These are phyloP conservation scores for Squalus acanthias DNA, from an alignment of 2,797 vertebrate genomes.

Conservation along the genomic window DNA sequence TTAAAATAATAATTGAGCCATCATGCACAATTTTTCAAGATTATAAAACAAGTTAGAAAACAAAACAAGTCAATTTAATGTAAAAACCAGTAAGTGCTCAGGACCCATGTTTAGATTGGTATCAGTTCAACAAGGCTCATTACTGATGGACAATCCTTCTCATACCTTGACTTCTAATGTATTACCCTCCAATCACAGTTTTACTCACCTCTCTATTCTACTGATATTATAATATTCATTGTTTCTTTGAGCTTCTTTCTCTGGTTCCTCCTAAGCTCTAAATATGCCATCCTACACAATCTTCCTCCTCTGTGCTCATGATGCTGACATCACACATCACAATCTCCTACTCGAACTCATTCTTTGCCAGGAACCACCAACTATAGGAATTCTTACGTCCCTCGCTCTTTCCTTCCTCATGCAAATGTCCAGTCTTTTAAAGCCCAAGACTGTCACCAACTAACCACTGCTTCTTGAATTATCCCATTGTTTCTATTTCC, in stretches of 20 bases:
- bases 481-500: background rate
- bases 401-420: background rate
- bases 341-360: background rate
- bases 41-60: background rate
- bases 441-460: background rate
- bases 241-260: no score
- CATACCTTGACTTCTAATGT: background rate
- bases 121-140: background rate
- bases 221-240: background rate
- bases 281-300: background rate
- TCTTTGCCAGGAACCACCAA: slow-evolving; percentile 1
- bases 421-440: background rate
- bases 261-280: background rate
- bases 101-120: background rate
- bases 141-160: background rate
- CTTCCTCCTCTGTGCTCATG: background rate
- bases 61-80: background rate
- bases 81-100: background rate
- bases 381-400: background rate
- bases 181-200: background rate
- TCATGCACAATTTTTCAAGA: background rate
- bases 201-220: background rate
- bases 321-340: background rate
- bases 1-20: background rate
- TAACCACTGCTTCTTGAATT: background rate